Evolutionary conservation across 1,140 invertebrate genomes (phyloP), one percentile per base, ranked within the genome.

Genomic region (Aplysia californica): DNA sequence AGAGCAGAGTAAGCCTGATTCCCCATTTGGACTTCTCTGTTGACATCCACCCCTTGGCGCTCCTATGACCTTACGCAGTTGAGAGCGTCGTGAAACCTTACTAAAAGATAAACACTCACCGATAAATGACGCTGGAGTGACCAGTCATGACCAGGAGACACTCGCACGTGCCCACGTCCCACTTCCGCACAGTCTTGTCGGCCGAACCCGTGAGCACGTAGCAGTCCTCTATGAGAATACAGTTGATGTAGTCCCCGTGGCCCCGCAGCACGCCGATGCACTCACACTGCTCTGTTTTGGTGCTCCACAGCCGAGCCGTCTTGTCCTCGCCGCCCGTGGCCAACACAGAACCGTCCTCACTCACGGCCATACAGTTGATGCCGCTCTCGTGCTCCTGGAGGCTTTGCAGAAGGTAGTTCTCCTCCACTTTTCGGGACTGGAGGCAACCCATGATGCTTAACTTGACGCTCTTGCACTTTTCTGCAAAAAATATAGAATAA

Each of bases 301-400:
- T 90, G 56, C 90, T 90, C 91, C 92, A 92, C 50, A 92, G 82
- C 6, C 90, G 77, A 0, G 87, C 87, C 4, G 90, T 92, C 72
- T 86, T 86, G 83, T 92, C 92, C 74, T 92, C 92, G 36, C 90
- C 90, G 3, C 91, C 92, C 1, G 91, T 92, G 0, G 91, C 91
- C 39, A 92, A 77, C 3, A 92, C 87, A 4, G 91, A 91, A 10
- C 89, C 88, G 79, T 92, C 92, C 68, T 92, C 92, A 76, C 91
- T 92, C 0, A 92, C 78, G 0, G 88, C 91, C 89, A 92, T 91
- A 80, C 91, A 92, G 79, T 92, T 92, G 74, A 92, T 90, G 21
- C 89, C 88, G 1, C 82, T 84, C 55, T 89, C 86, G 80, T 92
- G 91, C 33, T 91, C 91, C 20, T 74, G 74, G 1, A 87, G 76